A percentile compares a stretch with the other conserved stretches of the same genome.
phyloP scores from a whole-genome alignment of 92 coral and sea anemone species.

The Galaxea fascicularis region DNA sequence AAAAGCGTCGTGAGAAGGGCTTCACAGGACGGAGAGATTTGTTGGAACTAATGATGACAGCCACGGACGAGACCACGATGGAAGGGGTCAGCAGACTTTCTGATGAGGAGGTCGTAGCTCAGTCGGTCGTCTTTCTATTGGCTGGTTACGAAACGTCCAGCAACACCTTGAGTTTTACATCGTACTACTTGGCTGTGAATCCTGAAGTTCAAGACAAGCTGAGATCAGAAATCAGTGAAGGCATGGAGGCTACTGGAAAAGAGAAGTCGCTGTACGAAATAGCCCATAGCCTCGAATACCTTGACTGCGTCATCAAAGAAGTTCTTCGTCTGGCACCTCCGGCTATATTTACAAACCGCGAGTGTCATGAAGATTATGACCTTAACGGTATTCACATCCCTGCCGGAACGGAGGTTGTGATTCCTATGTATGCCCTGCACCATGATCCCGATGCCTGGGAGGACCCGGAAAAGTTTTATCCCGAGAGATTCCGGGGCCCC shows the following conservation, averaged over 20 bases:
- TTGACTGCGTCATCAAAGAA: slow-evolving; percentile 75
- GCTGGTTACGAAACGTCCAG: slow-evolving; percentile 65
- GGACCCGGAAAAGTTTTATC: slow-evolving; percentile 65
- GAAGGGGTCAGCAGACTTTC: slow-evolving; percentile 56
- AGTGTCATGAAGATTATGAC: slow-evolving; percentile 46
- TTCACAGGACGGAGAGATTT: slow-evolving; percentile 60
- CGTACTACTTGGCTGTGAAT: slow-evolving; percentile 24
- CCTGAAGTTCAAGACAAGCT: slow-evolving; percentile 49
- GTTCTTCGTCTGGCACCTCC: slow-evolving; percentile 62
- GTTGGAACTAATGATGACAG: slow-evolving; percentile 69
- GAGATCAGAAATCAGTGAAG: slow-evolving; percentile 25
- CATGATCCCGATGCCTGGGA: slow-evolving; percentile 73
- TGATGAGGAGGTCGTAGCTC: slow-evolving; percentile 70
- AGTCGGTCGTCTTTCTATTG: slow-evolving; percentile 51
- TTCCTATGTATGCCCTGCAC: slow-evolving; percentile 65
- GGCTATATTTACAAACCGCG: slow-evolving; percentile 37
- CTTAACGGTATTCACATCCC: slow-evolving; percentile 56
- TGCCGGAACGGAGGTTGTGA: slow-evolving; percentile 58
- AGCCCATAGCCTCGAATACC: slow-evolving; percentile 59
- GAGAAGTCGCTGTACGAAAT: slow-evolving; percentile 54
- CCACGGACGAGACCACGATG: slow-evolving; percentile 48
- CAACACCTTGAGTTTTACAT: slow-evolving; percentile 30
- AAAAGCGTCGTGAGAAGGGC: slow-evolving; percentile 46
- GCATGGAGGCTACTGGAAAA: slow-evolving; percentile 22
- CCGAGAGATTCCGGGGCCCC: slow-evolving; percentile 76